Conservation (phyloP, 2,888 invertebrate species). For the Gisinianus flammeolus region DNA sequence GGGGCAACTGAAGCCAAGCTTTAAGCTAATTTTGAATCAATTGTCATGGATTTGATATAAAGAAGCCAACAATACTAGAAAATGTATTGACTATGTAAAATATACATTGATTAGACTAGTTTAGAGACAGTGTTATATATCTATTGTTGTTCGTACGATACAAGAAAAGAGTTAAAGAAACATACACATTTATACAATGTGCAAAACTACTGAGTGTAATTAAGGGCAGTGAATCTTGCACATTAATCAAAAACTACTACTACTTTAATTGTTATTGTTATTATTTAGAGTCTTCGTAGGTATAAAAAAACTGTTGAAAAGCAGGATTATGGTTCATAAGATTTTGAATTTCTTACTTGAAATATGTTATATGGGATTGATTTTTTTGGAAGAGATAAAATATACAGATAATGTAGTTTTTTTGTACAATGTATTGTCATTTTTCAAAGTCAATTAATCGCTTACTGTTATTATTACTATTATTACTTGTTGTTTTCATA, state of each 20-base stretch:
- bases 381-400: not conserved
- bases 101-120: not conserved
- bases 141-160: too few relatives aligned
- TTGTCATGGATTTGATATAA: not conserved
- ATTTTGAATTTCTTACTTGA: not conserved
- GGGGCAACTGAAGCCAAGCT: too few relatives aligned
- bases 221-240: not conserved
- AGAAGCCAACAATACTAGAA: not conserved
- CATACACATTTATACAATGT: not conserved
- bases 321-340: too few relatives aligned
- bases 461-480: not conserved
- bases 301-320: too few relatives aligned
- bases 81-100: not conserved
- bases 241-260: not conserved
- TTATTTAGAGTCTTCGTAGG: not conserved
- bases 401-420: not conserved
- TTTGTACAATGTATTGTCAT: not conserved
- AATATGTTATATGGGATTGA: not conserved
- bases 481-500: not conserved
- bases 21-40: not conserved
- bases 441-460: not conserved
- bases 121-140: not conserved
- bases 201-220: not conserved
- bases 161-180: too few relatives aligned
- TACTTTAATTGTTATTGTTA: not conserved